These are phyloP conservation scores for Cephus runcator DNA, from an alignment of 2,888 invertebrate genomes.

Conservation along the genomic window DNA sequence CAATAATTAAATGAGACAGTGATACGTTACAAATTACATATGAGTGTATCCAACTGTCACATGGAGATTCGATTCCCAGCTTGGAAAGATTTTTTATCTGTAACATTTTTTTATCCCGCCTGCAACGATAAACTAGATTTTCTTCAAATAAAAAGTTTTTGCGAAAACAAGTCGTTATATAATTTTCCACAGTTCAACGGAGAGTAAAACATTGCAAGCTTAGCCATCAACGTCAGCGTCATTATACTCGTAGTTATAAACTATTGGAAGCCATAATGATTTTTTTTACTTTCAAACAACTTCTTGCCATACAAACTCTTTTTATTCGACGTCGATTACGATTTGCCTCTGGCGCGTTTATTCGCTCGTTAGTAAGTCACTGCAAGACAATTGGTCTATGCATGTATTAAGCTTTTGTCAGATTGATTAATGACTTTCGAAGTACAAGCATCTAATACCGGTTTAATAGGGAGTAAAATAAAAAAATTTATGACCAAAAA, in stretches of 20 bases:
- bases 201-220: neutral
- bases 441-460: neutral
- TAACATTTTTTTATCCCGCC: neutral
- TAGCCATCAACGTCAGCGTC: neutral
- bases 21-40: neutral
- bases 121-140: neutral
- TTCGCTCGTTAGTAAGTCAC: neutral
- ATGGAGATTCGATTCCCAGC: neutral
- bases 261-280: neutral
- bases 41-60: neutral
- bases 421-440: neutral
- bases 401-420: neutral
- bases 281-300: neutral
- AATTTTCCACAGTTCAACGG: neutral
- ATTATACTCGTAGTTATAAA: neutral
- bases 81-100: neutral
- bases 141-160: neutral
- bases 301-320: neutral
- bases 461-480: neutral
- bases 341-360: neutral
- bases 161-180: neutral
- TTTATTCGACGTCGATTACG: neutral
- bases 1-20: neutral
- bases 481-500: neutral
- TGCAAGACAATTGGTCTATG: neutral